A percentile compares a stretch with the other conserved stretches of the same genome.
phyloP scores from a whole-genome alignment of 2,888 invertebrate species.

The Drosophila prostipennis region DNA sequence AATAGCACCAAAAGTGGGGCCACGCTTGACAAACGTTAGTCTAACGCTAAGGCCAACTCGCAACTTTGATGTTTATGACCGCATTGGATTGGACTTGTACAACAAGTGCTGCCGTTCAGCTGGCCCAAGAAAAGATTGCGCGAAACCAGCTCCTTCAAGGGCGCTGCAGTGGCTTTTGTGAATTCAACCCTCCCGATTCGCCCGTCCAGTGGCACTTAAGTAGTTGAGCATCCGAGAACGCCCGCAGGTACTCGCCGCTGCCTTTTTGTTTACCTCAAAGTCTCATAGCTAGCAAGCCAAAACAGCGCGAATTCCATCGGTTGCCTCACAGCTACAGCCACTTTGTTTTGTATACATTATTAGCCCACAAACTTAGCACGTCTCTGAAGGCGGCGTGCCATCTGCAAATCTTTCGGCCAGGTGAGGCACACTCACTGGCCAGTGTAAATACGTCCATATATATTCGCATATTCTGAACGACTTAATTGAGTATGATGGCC shows the following conservation, averaged over 20 bases:
- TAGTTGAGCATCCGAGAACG: slow-evolving; percentile 29
- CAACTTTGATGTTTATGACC: slow-evolving; percentile 2
- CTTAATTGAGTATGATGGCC: slow-evolving; percentile 32
- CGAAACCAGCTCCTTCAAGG: slow-evolving; percentile 15
- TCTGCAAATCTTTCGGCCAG: slow-evolving; percentile 20
- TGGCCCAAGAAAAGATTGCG: slow-evolving; percentile 3
- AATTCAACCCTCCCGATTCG: not conserved
- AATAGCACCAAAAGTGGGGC: slow-evolving; percentile 5
- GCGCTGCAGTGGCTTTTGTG: slow-evolving; percentile 5
- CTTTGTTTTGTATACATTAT: slow-evolving; percentile 28
- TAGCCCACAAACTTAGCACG: slow-evolving; percentile 34
- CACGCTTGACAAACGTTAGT: slow-evolving; percentile 17
- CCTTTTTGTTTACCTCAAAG: slow-evolving; percentile 20
- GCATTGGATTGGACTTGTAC: too few relatives aligned
- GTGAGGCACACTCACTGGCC: not conserved
- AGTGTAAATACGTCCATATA: not conserved
- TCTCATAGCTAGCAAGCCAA: slow-evolving; percentile 7
- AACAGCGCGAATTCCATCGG: slow-evolving; percentile 3
- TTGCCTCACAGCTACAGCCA: slow-evolving; percentile 3
- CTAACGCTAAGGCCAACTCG: slow-evolving; percentile 7
- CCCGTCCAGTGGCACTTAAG: slow-evolving; percentile 7
- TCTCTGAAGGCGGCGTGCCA: slow-evolving; percentile 31
- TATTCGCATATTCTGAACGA: slow-evolving; percentile 25
- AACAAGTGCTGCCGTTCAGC: slow-evolving; percentile 18
- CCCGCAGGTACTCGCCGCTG: slow-evolving; percentile 10